Evolutionary conservation across 2,797 vertebrate species (phyloP).

Genomic region (Uromys caudimaculatus): DNA sequence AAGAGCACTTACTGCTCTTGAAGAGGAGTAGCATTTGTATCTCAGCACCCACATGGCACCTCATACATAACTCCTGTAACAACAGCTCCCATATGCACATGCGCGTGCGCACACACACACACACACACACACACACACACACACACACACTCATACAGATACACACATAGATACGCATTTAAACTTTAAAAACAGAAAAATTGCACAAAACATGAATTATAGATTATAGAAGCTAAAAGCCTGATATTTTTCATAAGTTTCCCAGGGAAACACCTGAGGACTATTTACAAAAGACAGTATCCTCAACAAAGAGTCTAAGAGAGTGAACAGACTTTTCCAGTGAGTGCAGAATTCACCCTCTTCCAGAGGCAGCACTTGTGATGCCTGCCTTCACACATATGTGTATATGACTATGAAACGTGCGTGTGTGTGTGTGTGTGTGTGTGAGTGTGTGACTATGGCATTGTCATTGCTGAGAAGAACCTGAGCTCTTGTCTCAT

Average conservation of each 20-base stretch:
- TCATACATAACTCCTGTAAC: too few relatives aligned
- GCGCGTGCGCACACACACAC: too few relatives aligned
- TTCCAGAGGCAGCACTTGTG: not conserved
- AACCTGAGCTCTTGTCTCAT: not conserved
- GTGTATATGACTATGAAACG: not conserved
- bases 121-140: too few relatives aligned
- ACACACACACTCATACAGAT: not conserved
- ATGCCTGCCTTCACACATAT: not conserved
- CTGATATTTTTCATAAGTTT: not conserved
- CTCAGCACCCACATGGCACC: not conserved
- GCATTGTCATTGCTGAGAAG: rapidly evolving
- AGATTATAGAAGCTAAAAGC: not conserved
- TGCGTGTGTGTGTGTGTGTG: too few relatives aligned
- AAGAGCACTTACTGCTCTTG: not conserved
- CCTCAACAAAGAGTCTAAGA: not conserved
- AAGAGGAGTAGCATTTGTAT: not conserved
- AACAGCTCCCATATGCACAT: too few relatives aligned
- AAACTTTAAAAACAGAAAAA: not conserved
- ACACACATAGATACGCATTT: not conserved
- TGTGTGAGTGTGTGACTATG: not conserved
- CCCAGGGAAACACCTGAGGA: not conserved
- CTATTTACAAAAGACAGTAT: not conserved
- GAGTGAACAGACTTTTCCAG: not conserved
- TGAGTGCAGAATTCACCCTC: not conserved
- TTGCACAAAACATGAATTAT: not conserved